Evolutionary conservation across 2,113 vertebrate genomes (phyloP), one percentile per base, ranked within the genome.

Genomic region (Numenius arquata): DNA sequence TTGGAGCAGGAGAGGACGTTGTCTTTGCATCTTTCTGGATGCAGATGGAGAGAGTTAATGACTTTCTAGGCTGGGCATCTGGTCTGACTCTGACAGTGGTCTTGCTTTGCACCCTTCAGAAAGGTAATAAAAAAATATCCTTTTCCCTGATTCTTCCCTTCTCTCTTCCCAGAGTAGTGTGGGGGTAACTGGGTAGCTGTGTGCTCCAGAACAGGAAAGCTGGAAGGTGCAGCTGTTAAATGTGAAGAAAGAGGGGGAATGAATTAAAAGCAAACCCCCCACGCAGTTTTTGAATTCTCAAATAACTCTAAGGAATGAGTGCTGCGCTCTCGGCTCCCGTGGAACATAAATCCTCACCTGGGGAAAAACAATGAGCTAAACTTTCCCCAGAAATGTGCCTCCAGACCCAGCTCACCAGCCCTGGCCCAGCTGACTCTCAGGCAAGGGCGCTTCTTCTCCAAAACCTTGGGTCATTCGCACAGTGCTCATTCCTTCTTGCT

Each of bases 391-490:
- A 55, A 47, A 41, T 0, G 4, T n/a, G 40, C 45, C 32, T 32
- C 48, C 25, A 30, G n/a, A 29, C 4, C 43, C 12, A 6, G 40
- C 43, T n/a, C 50, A 15, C 20, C 34, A 2, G 30, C 62, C 32
- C 19, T 18, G 40, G 41, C 27, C 16, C 68, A 18, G 34, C 45
- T 22, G 68, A 21, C 29, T 23, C 47, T 16, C n/a, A 10, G 52
- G 53, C 4, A 0, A 59, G 45, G 11, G 6, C 61, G 45, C 22
- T 53, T 61, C 79, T 72, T 40, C 30, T 48, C 38, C 5, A 1
- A 41, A 62, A 29, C 29, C 36, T 9, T 15, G 19, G 2, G 16
- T 9, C 5, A 2, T 68, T 43, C 3, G 0, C 30, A 34, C 20
- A 34, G 48, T 1, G 0, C 27, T 76, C 15, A 23, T 79, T 71